phyloP scores from a whole-genome alignment of 2,113 vertebrate species.

The Vanacampus margaritifer region DNA sequence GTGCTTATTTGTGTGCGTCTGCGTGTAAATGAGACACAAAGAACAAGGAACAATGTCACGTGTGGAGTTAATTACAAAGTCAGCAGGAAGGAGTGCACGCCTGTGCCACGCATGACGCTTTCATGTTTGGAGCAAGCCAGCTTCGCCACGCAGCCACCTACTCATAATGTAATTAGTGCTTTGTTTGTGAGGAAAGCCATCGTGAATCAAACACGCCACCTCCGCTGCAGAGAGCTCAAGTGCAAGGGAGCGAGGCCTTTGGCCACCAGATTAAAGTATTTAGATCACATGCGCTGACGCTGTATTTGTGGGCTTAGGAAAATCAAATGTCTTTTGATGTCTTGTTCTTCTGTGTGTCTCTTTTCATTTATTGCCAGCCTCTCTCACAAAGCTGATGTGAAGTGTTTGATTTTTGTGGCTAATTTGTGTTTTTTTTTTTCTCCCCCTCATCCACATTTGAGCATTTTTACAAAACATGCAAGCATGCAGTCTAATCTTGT shows the following conservation, averaged over 20 bases:
- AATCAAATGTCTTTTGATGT: constrained; percentile 43
- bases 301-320: constrained; percentile 39
- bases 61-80: constrained; percentile 60
- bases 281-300: constrained; percentile 50
- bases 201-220: constrained; percentile 43
- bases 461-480: background rate
- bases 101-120: constrained; percentile 42
- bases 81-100: constrained; percentile 39
- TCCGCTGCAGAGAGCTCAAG: constrained; percentile 39
- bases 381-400: constrained; percentile 16
- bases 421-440: constrained; percentile 17
- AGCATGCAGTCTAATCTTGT: constrained; percentile 7
- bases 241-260: constrained; percentile 38
- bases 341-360: constrained; percentile 31
- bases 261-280: constrained; percentile 57
- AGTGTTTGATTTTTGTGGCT: constrained; percentile 22
- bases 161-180: constrained; percentile 64
- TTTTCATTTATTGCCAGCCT: constrained; percentile 26
- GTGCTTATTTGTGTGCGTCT: constrained; percentile 19
- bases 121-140: constrained; percentile 49
- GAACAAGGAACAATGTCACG: constrained; percentile 32
- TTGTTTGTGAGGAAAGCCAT: constrained; percentile 56
- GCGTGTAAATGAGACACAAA: constrained; percentile 6
- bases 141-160: constrained; percentile 55
- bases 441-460: constrained; percentile 11